phyloP scores from a whole-genome alignment of 2,888 invertebrate species.

The Arrhopalites spinosus region DNA sequence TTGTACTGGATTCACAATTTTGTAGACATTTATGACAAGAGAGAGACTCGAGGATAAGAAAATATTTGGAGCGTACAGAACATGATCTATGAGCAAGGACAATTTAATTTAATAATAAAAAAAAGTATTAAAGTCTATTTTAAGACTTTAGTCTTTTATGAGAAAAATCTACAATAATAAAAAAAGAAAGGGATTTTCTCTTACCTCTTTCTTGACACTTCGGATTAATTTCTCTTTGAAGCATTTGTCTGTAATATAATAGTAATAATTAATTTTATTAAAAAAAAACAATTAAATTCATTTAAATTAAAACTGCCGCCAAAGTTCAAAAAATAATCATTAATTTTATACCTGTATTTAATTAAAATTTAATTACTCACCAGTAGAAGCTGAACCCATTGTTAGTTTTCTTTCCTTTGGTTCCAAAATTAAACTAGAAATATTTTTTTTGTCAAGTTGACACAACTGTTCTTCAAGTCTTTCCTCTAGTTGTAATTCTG shows the following conservation, averaged over 20 bases:
- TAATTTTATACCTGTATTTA: background rate
- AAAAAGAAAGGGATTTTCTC: background rate
- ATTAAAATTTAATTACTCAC: conserved; percentile 10
- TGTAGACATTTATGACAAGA: no score
- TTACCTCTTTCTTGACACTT: conserved; percentile 76
- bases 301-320: no score
- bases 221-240: conserved; percentile 78
- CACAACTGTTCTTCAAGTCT: background rate
- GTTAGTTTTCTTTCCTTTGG: background rate
- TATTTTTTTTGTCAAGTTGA: background rate
- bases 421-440: background rate
- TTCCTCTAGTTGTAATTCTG: background rate
- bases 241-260: conserved; percentile 51
- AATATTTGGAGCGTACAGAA: no score
- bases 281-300: background rate
- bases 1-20: no score
- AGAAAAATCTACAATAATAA: no score
- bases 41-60: no score
- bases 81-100: no score
- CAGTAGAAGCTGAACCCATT: conserved; percentile 41
- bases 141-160: no score
- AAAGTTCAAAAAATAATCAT: background rate
- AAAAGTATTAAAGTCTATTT: no score
- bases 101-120: no score
- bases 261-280: no score